Evolutionary conservation across 2,113 vertebrate genomes (phyloP).

Genomic region (Paedocypris sp.): DNA sequence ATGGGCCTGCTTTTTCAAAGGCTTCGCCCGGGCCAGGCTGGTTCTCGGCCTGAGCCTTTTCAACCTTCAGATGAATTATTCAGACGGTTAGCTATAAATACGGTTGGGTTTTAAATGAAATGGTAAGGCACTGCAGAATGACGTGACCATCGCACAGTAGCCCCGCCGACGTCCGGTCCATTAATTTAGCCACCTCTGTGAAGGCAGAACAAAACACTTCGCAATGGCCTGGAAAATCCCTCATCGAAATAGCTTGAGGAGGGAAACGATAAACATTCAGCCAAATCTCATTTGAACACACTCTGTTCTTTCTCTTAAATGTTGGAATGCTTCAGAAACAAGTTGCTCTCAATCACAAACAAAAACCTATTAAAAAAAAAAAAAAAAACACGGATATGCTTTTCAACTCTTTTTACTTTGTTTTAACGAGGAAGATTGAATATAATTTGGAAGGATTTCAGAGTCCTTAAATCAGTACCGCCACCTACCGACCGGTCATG

Average conservation of each 20-base stretch:
- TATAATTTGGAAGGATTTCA: background rate
- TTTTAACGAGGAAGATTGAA: slow-evolving; percentile 14
- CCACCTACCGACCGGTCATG: slow-evolving; percentile 12
- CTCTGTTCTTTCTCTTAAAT: too few species aligned
- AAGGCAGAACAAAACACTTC: background rate
- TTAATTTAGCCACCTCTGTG: background rate
- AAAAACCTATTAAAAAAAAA: too few species aligned
- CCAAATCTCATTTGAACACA: too few species aligned
- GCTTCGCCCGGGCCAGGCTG: slow-evolving; percentile 33
- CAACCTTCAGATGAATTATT: slow-evolving; percentile 56
- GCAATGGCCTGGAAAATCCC: too few species aligned
- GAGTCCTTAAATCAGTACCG: slow-evolving; percentile 1
- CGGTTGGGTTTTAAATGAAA: slow-evolving; percentile 35
- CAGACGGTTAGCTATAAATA: slow-evolving; percentile 52
- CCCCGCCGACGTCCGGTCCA: slow-evolving; percentile 7
- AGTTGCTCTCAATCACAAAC: too few species aligned
- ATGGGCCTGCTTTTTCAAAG: slow-evolving; percentile 13
- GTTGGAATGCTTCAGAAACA: too few species aligned
- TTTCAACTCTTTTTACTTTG: too few species aligned
- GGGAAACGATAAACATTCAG: too few species aligned
- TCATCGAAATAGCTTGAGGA: too few species aligned
- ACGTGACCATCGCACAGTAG: slow-evolving; percentile 23
- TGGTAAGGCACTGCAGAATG: slow-evolving; percentile 11
- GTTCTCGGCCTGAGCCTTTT: slow-evolving; percentile 31
- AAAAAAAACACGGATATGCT: too few species aligned